Percentiles rank a stretch among this genome's conserved stretches.
Evolutionary conservation across 2,888 invertebrate species (phyloP).

Genomic region (Trichopria drosophilae): DNA sequence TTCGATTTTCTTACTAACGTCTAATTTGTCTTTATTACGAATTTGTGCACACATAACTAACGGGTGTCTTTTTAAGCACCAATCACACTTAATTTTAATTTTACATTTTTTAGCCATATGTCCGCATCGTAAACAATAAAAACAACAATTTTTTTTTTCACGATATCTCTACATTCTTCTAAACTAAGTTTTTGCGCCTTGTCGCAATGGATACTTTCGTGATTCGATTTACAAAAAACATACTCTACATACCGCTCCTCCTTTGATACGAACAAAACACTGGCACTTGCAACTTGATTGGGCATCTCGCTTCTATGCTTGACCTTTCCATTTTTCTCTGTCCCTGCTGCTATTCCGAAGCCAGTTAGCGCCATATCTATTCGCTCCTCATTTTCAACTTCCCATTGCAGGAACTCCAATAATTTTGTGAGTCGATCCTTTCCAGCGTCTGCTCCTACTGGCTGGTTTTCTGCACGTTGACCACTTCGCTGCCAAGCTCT

Average conservation of each 20-base stretch:
- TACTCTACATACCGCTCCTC: constrained; percentile 19
- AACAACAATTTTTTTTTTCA: constrained; percentile 36
- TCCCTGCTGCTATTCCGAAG: constrained; percentile 1
- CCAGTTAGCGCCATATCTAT: constrained; percentile 26
- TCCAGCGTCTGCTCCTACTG: not conserved
- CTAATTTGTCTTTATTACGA: not conserved
- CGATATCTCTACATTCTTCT: constrained; percentile 23
- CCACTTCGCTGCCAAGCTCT: constrained; percentile 33
- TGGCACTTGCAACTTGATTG: constrained; percentile 21
- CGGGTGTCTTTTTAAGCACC: constrained; percentile 36
- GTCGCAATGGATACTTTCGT: constrained; percentile 30
- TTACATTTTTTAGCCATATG: constrained; percentile 36
- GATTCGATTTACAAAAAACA: constrained; percentile 31
- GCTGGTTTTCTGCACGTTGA: not conserved
- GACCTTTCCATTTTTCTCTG: not conserved
- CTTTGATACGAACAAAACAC: constrained; percentile 15
- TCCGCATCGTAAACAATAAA: constrained; percentile 35
- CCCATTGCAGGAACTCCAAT: constrained; percentile 17
- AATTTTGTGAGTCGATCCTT: constrained; percentile 14
- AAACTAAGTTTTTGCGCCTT: constrained; percentile 31
- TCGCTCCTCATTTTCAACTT: constrained; percentile 29
- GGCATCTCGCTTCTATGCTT: not conserved
- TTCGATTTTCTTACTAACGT: not conserved
- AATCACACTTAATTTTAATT: constrained; percentile 32
- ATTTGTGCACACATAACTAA: constrained; percentile 34